These are phyloP conservation scores for Cervus canadensis DNA, from an alignment of 2,113 vertebrate species.

Conservation along the genomic window DNA sequence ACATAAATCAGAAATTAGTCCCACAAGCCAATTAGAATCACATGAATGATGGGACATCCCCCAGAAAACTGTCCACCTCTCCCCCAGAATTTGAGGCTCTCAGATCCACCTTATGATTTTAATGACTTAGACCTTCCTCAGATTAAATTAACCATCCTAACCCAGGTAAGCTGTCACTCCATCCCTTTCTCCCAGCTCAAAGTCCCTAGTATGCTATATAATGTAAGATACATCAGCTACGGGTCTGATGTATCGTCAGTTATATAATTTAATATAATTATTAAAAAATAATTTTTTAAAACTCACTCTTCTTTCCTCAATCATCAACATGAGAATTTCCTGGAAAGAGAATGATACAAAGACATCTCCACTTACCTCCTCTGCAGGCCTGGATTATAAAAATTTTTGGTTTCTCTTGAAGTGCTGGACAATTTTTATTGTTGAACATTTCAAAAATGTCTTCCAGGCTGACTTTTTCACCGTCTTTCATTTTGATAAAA, in stretches of 20 bases:
- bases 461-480: slow-evolving; percentile 25
- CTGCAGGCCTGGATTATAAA: slow-evolving; percentile 68
- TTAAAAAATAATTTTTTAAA: background rate
- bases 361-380: slow-evolving; percentile 41
- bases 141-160: background rate
- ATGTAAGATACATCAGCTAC: background rate
- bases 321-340: background rate
- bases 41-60: background rate
- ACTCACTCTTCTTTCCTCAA: background rate
- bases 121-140: background rate
- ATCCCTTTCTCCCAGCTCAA: background rate
- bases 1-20: background rate
- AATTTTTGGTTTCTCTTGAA: slow-evolving; percentile 64
- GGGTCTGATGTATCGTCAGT: background rate
- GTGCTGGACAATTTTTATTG: slow-evolving; percentile 54
- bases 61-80: background rate
- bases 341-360: background rate
- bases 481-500: background rate
- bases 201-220: background rate
- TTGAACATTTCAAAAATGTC: slow-evolving; percentile 61
- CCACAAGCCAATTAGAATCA: background rate
- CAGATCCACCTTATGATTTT: background rate
- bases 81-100: background rate
- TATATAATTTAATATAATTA: background rate
- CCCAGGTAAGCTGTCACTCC: background rate